A percentile compares a stretch with the other conserved stretches of the same genome.
These are phyloP conservation scores for Mamestra configurata DNA, from an alignment of 1,140 invertebrate genomes.

Conservation along the genomic window DNA sequence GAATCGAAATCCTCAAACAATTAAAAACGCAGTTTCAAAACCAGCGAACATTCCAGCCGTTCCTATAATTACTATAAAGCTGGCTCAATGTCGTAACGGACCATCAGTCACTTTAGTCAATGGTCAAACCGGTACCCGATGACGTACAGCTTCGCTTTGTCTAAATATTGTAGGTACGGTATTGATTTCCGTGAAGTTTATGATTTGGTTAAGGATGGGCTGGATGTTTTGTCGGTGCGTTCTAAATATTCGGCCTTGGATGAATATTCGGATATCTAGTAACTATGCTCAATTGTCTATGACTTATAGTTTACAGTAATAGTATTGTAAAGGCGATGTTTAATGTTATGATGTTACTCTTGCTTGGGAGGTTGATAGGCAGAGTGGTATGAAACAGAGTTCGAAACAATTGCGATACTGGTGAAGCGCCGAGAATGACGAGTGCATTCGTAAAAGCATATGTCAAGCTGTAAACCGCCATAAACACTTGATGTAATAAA, in stretches of 20 bases:
- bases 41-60: background rate
- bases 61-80: background rate
- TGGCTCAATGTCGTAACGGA: background rate
- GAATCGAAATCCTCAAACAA: constrained; percentile 1
- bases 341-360: too few relatives aligned
- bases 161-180: constrained; percentile 1
- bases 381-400: too few relatives aligned
- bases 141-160: constrained; percentile 10
- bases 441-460: background rate
- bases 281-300: too few relatives aligned
- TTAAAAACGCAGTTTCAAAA: constrained; percentile 7
- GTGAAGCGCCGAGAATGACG: background rate
- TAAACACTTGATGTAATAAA: too few relatives aligned
- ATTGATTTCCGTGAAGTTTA: constrained; percentile 20
- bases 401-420: too few relatives aligned
- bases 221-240: background rate
- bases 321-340: too few relatives aligned
- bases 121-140: constrained; percentile 21
- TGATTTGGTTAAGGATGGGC: background rate
- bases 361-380: too few relatives aligned
- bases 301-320: too few relatives aligned
- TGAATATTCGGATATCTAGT: background rate
- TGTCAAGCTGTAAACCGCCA: background rate
- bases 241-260: background rate
- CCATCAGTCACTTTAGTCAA: background rate